These are phyloP conservation scores for Catonia carolina DNA, from an alignment of 2,888 invertebrate species.

Conservation along the genomic window DNA sequence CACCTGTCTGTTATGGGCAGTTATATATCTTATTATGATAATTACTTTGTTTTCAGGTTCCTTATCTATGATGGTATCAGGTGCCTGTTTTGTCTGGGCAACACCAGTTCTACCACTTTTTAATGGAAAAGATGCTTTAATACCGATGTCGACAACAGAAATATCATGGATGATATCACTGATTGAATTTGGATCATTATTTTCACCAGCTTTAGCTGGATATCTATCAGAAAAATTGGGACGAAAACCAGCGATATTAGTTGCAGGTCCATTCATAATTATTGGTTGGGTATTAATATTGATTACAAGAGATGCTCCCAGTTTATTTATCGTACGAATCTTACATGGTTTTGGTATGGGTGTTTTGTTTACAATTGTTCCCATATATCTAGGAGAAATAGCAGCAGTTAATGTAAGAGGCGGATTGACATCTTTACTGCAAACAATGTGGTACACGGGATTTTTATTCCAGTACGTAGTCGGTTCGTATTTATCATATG, in stretches of 20 bases:
- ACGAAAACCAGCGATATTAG: background rate
- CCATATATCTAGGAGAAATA: slow-evolving; percentile 3
- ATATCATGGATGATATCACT: slow-evolving; percentile 5
- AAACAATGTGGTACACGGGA: slow-evolving; percentile 2
- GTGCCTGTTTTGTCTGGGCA: background rate
- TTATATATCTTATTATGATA: too few species aligned
- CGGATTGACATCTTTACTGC: background rate
- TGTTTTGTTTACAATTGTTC: background rate
- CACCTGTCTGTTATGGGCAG: too few species aligned
- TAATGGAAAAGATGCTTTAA: background rate
- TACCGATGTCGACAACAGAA: background rate
- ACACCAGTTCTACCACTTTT: background rate
- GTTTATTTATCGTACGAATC: background rate
- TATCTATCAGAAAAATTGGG: background rate
- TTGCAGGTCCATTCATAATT: background rate
- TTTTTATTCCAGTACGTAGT: background rate
- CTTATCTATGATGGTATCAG: background rate
- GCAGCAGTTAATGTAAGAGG: background rate
- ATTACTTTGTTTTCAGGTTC: background rate
- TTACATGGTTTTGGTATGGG: background rate
- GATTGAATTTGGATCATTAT: background rate
- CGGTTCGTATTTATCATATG: background rate
- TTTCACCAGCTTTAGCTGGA: background rate
- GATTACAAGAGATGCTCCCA: background rate
- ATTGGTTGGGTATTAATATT: background rate